Conservation (phyloP, 1,140 invertebrate species). For the Yoshiicerus persimilis region DNA sequence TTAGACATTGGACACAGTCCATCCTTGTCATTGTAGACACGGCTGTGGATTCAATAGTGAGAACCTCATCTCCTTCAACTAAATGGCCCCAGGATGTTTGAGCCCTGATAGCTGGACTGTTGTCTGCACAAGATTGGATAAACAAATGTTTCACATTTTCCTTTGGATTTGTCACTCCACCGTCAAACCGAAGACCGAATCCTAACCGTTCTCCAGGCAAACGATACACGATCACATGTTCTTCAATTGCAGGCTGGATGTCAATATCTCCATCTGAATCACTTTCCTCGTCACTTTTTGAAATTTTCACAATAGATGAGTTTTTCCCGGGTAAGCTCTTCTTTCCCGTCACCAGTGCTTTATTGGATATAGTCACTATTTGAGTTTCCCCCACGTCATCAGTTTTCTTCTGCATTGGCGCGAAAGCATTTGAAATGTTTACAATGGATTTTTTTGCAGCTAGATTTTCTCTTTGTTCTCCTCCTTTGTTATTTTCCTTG, state of each 20-base stretch:
- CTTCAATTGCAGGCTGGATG: constrained; percentile 53
- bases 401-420: neutral
- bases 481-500: neutral
- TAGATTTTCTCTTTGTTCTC: neutral
- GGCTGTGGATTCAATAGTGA: constrained; percentile 75
- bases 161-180: constrained; percentile 60
- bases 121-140: constrained; percentile 83
- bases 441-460: constrained; percentile 42
- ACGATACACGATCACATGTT: constrained; percentile 70
- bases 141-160: constrained; percentile 73
- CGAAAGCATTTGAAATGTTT: constrained; percentile 33
- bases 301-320: constrained; percentile 38
- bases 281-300: neutral
- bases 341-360: neutral
- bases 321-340: neutral
- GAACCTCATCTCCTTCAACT: constrained; percentile 82
- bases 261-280: neutral
- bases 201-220: constrained; percentile 85
- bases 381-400: neutral
- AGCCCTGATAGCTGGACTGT: constrained; percentile 80
- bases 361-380: constrained; percentile 6
- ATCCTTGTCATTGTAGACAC: constrained; percentile 78
- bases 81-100: constrained; percentile 75
- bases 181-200: constrained; percentile 88
- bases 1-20: constrained; percentile 79